Evolutionary conservation across 2,113 vertebrate genomes (phyloP).

Genomic region (rabbit (Oryctolagus cuniculus)): mOryCun1.1 NC_091432.1:166980001-166980500

Average conservation of each 20-base stretch:
- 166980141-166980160: too few relatives aligned
- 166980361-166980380: not conserved
- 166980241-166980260: not conserved
- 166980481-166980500: constrained; percentile 43
- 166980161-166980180: not conserved
- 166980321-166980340: not conserved
- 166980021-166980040: too few relatives aligned
- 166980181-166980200: constrained; percentile 7
- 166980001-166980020: too few relatives aligned
- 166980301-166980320: not conserved
- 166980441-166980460: constrained; percentile 2
- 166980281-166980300: not conserved
- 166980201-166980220: constrained; percentile 24
- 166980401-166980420: constrained; percentile 21
- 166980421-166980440: constrained; percentile 16
- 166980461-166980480: constrained; percentile 14
- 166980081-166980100: too few relatives aligned
- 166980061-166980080: too few relatives aligned
- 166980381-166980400: not conserved
- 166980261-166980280: not conserved
- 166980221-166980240: not conserved
- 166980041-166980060: too few relatives aligned
- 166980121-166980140: too few relatives aligned
- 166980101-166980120: too few relatives aligned
- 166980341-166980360: not conserved